Conservation (phyloP, 1,140 invertebrate species). For the Leucophenga varia region DNA sequence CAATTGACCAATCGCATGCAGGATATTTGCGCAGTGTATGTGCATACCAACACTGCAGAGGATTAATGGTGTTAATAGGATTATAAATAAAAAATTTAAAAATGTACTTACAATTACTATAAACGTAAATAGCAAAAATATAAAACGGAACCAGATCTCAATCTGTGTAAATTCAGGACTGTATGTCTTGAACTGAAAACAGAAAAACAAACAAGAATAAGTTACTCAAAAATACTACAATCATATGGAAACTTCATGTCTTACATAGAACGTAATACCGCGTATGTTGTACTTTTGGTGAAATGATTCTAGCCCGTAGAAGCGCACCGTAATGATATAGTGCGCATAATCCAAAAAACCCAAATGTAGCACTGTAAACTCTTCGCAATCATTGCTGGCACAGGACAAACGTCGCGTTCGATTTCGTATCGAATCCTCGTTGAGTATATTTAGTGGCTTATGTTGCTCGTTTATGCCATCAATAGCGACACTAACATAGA, state of each 20-base stretch:
- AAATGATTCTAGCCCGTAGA: constrained; percentile 81
- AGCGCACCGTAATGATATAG: constrained; percentile 82
- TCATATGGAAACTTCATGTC: too few relatives aligned
- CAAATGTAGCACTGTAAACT: constrained; percentile 85
- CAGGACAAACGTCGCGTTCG: constrained; percentile 81
- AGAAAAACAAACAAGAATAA: constrained; percentile 10
- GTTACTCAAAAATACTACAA: constrained; percentile 12
- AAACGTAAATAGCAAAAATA: constrained; percentile 87
- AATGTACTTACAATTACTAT: constrained; percentile 76
- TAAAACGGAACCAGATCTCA: constrained; percentile 95
- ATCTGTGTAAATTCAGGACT: constrained; percentile 94
- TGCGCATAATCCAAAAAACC: constrained; percentile 86
- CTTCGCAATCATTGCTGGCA: constrained; percentile 79
- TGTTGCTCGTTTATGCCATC: constrained; percentile 76
- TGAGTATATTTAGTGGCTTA: constrained; percentile 66
- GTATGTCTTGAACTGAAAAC: constrained; percentile 88
- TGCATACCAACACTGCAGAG: constrained; percentile 83
- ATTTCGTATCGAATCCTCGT: constrained; percentile 68
- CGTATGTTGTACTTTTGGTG: constrained; percentile 81
- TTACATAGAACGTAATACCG: constrained; percentile 87
- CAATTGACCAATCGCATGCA: constrained; percentile 93
- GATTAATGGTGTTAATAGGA: not conserved
- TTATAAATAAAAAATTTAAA: constrained; percentile 38
- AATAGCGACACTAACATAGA: constrained; percentile 79
- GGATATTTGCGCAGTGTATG: constrained; percentile 86